Percentiles rank a stretch among this genome's conserved stretches.
Conservation (phyloP, 2,797 vertebrate genomes). For the Trachurus trachurus region DNA sequence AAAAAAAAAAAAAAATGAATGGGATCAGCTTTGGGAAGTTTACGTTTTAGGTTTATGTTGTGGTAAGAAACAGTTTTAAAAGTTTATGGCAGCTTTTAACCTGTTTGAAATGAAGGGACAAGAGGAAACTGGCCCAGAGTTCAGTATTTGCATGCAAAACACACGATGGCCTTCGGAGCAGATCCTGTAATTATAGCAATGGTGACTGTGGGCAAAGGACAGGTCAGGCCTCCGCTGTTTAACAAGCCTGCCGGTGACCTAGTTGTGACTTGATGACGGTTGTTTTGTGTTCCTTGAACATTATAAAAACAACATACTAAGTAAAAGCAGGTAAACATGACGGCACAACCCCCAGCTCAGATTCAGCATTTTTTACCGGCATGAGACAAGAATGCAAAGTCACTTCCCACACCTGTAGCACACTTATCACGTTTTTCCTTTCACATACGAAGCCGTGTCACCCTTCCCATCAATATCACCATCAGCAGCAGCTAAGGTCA, state of each 20-base stretch:
- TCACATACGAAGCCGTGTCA: slow-evolving; percentile 22
- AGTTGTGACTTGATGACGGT: background rate
- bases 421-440: slow-evolving; percentile 29
- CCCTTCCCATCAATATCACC: slow-evolving; percentile 54
- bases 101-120: background rate
- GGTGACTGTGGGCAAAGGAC: background rate
- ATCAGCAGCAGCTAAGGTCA: slow-evolving; percentile 15
- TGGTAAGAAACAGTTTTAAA: background rate
- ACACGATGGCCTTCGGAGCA: too few relatives aligned
- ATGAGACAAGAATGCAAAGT: background rate
- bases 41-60: background rate
- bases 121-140: background rate
- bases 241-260: background rate
- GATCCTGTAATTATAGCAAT: background rate
- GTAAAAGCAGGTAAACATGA: background rate
- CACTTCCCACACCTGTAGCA: slow-evolving; percentile 36
- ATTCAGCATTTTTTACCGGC: background rate
- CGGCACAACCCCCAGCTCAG: background rate
- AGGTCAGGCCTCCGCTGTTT: background rate
- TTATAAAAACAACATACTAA: background rate
- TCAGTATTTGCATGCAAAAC: background rate
- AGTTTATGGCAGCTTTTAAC: background rate
- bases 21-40: background rate
- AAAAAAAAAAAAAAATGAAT: background rate
- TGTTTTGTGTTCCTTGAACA: too few relatives aligned